Conservation (phyloP, 1,140 invertebrate species). For the Achatina immaculata region DNA sequence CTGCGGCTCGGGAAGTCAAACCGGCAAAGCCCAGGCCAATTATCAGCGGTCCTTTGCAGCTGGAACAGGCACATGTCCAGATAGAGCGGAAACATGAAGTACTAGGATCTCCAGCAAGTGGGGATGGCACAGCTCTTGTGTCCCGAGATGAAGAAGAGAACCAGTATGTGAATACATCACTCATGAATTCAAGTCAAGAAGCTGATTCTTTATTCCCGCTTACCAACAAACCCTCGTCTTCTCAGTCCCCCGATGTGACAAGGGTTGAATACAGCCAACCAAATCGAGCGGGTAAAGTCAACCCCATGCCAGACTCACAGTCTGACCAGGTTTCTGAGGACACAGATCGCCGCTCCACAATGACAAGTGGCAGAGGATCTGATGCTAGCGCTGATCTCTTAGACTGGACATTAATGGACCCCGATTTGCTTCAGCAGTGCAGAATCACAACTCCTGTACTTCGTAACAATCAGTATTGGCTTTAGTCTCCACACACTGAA, state of each 20-base stretch:
- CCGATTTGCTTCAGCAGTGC: constrained; percentile 61
- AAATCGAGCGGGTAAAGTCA: constrained; percentile 27
- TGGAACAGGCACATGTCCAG: constrained; percentile 64
- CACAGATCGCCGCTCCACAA: constrained; percentile 56
- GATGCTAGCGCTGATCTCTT: constrained; percentile 54
- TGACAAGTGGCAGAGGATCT: constrained; percentile 51
- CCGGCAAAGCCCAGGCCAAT: constrained; percentile 48
- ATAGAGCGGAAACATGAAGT: constrained; percentile 56
- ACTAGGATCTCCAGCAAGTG: constrained; percentile 35
- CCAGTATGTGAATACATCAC: constrained; percentile 7
- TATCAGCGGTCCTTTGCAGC: constrained; percentile 61
- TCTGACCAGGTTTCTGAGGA: constrained; percentile 35
- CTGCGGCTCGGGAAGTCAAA: constrained; percentile 32
- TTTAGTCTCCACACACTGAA: constrained; percentile 40
- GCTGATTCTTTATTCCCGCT: background rate
- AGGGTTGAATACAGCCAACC: constrained; percentile 23
- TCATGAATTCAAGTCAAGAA: background rate
- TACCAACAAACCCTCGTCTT: constrained; percentile 19
- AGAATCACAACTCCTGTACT: constrained; percentile 58
- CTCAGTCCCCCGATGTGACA: constrained; percentile 16
- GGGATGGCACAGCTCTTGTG: constrained; percentile 48
- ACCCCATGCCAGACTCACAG: constrained; percentile 38
- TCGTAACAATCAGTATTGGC: constrained; percentile 62
- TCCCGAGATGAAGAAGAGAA: background rate
- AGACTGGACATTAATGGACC: constrained; percentile 61